Evolutionary conservation across 2,888 invertebrate species (phyloP).

Genomic region (Mythimna pallens): DNA sequence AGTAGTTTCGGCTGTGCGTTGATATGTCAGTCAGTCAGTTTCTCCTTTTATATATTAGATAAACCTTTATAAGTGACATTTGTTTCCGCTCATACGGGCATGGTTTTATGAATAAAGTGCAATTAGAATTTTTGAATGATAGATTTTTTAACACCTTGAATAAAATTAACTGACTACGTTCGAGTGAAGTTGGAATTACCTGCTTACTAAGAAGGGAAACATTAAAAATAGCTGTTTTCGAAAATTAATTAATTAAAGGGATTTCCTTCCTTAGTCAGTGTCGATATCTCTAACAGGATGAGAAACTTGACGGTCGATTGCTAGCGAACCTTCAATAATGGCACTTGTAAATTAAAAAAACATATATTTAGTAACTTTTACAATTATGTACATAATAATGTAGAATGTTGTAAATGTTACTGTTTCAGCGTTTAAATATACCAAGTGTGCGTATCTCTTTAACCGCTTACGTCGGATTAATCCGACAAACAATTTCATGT

Average conservation of each 20-base stretch:
- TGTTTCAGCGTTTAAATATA: no score
- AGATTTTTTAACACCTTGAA: neutral
- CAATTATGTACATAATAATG: neutral
- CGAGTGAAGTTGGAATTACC: neutral
- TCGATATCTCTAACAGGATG: neutral
- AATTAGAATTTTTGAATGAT: neutral
- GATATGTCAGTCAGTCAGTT: no score
- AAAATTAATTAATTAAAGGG: neutral
- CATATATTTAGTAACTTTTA: neutral
- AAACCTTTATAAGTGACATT: neutral
- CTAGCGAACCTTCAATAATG: neutral
- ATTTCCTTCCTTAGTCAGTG: slow-evolving; percentile 17
- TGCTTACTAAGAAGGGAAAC: slow-evolving; percentile 3
- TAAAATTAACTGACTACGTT: neutral
- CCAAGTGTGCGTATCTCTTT: no score
- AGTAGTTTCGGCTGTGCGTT: no score
- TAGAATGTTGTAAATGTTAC: neutral
- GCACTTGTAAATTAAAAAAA: neutral
- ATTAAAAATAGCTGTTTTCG: slow-evolving; percentile 2
- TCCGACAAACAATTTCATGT: no score
- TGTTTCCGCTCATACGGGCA: neutral
- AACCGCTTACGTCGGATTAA: no score
- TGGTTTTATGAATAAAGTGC: neutral
- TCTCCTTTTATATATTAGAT: no score
- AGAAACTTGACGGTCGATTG: slow-evolving; percentile 12